phyloP scores from a whole-genome alignment of 2,113 vertebrate species.

The Pycnonotus jocosus region DNA sequence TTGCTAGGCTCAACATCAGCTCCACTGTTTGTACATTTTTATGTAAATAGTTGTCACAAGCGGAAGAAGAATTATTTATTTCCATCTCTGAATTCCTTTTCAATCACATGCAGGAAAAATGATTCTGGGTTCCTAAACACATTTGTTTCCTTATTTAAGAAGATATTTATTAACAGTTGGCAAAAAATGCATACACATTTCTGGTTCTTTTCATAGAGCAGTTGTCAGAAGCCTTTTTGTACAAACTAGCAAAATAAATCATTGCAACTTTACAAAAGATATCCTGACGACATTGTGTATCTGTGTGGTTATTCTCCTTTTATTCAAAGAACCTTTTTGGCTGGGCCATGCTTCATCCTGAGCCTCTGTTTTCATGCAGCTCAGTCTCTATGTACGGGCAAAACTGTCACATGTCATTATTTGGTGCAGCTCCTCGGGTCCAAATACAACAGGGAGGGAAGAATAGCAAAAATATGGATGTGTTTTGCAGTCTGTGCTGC shows the following conservation, averaged over 20 bases:
- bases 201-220: constrained; percentile 56
- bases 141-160: constrained; percentile 79
- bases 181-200: constrained; percentile 47
- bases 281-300: background rate
- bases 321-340: background rate
- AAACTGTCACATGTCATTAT: background rate
- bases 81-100: constrained; percentile 63
- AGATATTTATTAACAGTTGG: constrained; percentile 79
- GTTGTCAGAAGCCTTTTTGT: constrained; percentile 70
- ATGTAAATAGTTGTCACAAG: constrained; percentile 77
- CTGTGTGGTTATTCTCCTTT: constrained; percentile 43
- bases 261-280: constrained; percentile 68
- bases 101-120: constrained; percentile 32
- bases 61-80: constrained; percentile 75
- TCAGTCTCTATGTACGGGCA: background rate
- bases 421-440: constrained; percentile 13
- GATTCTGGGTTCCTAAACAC: constrained; percentile 50
- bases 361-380: background rate
- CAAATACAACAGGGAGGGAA: background rate
- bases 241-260: constrained; percentile 69
- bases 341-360: background rate
- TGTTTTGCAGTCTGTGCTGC: constrained; percentile 50
- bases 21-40: constrained; percentile 71
- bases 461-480: constrained; percentile 37
- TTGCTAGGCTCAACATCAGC: constrained; percentile 54